phyloP scores from a whole-genome alignment of 2,888 invertebrate genomes.

The Eucera pruinosa region DNA sequence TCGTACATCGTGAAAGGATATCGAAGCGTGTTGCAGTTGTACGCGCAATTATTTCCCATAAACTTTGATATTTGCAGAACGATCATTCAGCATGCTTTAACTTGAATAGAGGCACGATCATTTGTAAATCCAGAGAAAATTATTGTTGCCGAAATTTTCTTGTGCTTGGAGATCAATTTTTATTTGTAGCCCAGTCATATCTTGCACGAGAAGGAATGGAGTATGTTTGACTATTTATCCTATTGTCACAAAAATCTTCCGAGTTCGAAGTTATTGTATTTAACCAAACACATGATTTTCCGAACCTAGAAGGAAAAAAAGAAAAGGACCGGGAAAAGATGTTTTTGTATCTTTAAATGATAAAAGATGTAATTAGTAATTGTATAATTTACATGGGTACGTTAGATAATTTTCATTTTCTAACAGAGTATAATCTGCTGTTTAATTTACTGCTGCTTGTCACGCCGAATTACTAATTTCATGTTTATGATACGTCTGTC shows the following conservation, averaged over 20 bases:
- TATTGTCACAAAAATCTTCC: neutral
- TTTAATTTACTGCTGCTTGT: slow-evolving; percentile 37
- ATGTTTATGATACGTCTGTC: slow-evolving; percentile 33
- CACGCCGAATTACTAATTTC: slow-evolving; percentile 41
- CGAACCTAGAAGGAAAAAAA: neutral
- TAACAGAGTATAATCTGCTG: slow-evolving; percentile 3
- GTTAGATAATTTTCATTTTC: slow-evolving; percentile 42
- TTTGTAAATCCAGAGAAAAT: neutral
- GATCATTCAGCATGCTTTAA: slow-evolving; percentile 18
- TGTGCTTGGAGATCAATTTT: neutral
- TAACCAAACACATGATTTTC: slow-evolving; percentile 45
- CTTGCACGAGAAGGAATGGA: neutral
- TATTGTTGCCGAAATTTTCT: slow-evolving; percentile 1
- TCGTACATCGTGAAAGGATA: slow-evolving; percentile 31
- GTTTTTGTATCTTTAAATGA: too few relatives aligned
- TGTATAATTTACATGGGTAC: slow-evolving; percentile 7
- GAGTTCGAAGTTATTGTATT: slow-evolving; percentile 20
- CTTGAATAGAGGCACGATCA: neutral
- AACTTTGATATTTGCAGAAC: neutral
- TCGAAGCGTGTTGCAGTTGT: neutral
- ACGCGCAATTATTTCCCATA: neutral
- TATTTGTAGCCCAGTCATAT: slow-evolving; percentile 16
- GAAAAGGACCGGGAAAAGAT: neutral
- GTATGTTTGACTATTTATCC: too few relatives aligned
- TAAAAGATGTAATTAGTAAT: too few relatives aligned